phyloP scores from a whole-genome alignment of 2,888 invertebrate genomes.

The Amphipyra berbera region DNA sequence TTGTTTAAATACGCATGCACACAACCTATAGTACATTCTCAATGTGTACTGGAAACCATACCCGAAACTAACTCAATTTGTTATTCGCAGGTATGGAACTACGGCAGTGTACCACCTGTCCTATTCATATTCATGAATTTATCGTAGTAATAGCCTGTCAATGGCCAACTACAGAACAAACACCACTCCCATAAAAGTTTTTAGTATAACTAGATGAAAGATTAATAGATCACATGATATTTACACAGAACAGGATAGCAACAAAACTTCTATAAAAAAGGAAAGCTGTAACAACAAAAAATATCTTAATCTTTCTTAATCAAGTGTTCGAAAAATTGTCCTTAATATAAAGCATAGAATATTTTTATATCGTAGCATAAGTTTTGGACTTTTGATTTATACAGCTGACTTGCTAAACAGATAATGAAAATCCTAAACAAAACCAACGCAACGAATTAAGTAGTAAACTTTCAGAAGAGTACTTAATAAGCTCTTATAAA shows the following conservation, averaged over 20 bases:
- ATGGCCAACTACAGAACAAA: constrained; percentile 24
- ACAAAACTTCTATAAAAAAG: constrained; percentile 8
- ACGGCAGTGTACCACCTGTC: constrained; percentile 29
- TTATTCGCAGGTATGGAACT: constrained; percentile 40
- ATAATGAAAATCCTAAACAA: constrained; percentile 37
- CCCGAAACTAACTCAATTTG: constrained; percentile 36
- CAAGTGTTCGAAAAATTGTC: neutral
- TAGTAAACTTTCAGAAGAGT: constrained; percentile 45
- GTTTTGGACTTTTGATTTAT: constrained; percentile 17
- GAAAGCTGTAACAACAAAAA: constrained; percentile 1
- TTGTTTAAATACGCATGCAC: neutral
- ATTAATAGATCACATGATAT: constrained; percentile 4
- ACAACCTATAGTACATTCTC: neutral
- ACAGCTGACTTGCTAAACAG: constrained; percentile 18
- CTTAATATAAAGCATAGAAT: neutral
- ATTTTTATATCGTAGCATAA: neutral
- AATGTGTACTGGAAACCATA: constrained; percentile 19
- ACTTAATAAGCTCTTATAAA: constrained; percentile 43
- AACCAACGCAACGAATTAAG: constrained; percentile 37
- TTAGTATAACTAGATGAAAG: constrained; percentile 16
- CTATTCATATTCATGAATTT: constrained; percentile 51
- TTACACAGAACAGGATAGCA: constrained; percentile 1
- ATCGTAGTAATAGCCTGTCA: constrained; percentile 40
- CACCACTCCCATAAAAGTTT: constrained; percentile 21
- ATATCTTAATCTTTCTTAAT: neutral